Evolutionary conservation across 2,888 invertebrate species (phyloP).

Genomic region (Tuberolachnus salignus): DNA sequence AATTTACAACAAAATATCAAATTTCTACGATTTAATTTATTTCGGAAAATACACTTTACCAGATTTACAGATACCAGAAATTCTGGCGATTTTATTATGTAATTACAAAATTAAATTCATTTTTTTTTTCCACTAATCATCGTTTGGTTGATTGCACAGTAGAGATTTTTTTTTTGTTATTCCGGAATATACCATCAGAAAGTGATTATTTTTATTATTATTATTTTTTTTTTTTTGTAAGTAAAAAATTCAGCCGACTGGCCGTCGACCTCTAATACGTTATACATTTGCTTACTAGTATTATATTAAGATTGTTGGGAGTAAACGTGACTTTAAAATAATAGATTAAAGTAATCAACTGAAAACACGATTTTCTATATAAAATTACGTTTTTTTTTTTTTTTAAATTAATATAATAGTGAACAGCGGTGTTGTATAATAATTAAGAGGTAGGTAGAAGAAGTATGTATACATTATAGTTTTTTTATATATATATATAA

Average conservation of each 20-base stretch:
- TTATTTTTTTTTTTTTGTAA: no score
- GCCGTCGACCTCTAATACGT: slow-evolving; percentile 33
- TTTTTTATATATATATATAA: no score
- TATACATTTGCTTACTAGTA: slow-evolving; percentile 6
- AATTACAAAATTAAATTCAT: slow-evolving; percentile 11
- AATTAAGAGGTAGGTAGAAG: background rate
- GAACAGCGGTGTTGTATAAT: background rate
- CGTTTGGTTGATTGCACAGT: slow-evolving; percentile 45
- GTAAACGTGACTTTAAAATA: slow-evolving; percentile 41
- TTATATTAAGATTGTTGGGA: background rate
- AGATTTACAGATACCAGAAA: no score
- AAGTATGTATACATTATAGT: background rate
- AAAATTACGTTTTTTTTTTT: background rate
- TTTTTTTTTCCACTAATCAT: slow-evolving; percentile 32
- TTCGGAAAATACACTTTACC: background rate
- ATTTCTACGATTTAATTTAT: background rate
- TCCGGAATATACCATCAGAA: slow-evolving; percentile 28
- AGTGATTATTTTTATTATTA: slow-evolving; percentile 47
- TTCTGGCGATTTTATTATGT: background rate
- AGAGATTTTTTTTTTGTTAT: slow-evolving; percentile 9
- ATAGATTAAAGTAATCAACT: slow-evolving; percentile 19
- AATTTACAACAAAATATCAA: background rate
- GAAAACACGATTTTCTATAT: slow-evolving; percentile 17
- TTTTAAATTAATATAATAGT: background rate
- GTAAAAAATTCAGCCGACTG: slow-evolving; percentile 22